Evolutionary conservation across 2,888 invertebrate genomes (phyloP).

Genomic region (Tipula helvola): DNA sequence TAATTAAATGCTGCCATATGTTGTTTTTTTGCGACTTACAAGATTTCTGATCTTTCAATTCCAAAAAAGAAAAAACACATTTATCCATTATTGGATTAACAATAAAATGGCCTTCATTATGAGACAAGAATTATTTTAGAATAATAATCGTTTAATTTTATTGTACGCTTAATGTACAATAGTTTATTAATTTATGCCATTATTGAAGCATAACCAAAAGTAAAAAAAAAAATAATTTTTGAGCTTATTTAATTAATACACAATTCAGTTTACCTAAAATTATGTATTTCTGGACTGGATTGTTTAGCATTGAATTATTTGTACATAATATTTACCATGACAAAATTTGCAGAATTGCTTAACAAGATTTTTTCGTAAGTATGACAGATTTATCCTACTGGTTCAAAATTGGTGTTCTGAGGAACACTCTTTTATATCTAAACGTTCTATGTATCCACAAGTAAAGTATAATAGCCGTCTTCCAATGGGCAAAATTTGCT

Average conservation of each 20-base stretch:
- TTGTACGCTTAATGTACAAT: background rate
- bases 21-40: background rate
- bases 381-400: too few relatives aligned
- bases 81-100: background rate
- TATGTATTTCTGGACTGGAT: background rate
- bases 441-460: too few relatives aligned
- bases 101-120: background rate
- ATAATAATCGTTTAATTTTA: background rate
- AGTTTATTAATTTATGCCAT: background rate
- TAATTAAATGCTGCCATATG: background rate
- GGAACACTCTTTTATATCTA: too few relatives aligned
- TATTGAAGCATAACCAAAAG: background rate
- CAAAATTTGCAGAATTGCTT: background rate
- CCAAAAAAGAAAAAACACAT: background rate
- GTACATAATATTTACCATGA: background rate
- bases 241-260: background rate
- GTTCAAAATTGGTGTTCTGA: too few relatives aligned
- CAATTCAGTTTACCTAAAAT: background rate
- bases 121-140: background rate
- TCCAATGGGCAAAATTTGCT: too few relatives aligned
- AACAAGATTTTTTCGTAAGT: background rate
- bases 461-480: too few relatives aligned
- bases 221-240: background rate
- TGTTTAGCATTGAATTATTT: background rate
- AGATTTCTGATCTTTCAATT: background rate